Conservation (phyloP, 2,113 vertebrate genomes). For the Rhabdomys dilectus region DNA sequence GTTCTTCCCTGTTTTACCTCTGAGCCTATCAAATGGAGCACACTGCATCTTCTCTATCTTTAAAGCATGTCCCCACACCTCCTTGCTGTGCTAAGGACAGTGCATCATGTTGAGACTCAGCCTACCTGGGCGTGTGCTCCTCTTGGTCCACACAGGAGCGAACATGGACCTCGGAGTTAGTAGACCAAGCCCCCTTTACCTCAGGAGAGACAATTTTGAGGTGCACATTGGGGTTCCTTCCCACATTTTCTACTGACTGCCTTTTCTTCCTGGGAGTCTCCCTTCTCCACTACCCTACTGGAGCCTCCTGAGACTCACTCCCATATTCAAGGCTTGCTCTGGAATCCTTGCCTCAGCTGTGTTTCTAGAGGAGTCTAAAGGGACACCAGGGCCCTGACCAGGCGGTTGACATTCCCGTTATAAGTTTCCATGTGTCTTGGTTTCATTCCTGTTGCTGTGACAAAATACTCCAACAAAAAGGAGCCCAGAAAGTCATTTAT, state of each 20-base stretch:
- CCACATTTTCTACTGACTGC: rapidly evolving
- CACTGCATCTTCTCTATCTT: too few relatives aligned
- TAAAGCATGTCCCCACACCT: rapidly evolving
- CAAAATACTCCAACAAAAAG: neutral
- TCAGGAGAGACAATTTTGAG: rapidly evolving
- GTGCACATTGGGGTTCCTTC: rapidly evolving
- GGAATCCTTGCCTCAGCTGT: neutral
- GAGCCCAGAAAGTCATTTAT: neutral
- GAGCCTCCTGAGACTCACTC: neutral
- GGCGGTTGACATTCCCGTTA: rapidly evolving
- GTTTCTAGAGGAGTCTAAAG: neutral
- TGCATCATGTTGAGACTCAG: neutral
- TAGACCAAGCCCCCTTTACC: rapidly evolving
- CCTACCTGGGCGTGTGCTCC: too few relatives aligned
- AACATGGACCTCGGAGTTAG: rapidly evolving
- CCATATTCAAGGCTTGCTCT: too few relatives aligned
- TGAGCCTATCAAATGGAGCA: rapidly evolving
- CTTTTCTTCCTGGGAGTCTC: neutral
- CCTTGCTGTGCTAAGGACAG: neutral
- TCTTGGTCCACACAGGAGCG: rapidly evolving
- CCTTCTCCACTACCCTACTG: too few relatives aligned
- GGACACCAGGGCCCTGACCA: rapidly evolving
- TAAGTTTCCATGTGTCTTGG: neutral
- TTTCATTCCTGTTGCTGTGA: neutral
- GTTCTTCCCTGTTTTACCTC: too few relatives aligned